phyloP scores from a whole-genome alignment of 2,888 invertebrate species.

The Pseudanteris insignis region DNA sequence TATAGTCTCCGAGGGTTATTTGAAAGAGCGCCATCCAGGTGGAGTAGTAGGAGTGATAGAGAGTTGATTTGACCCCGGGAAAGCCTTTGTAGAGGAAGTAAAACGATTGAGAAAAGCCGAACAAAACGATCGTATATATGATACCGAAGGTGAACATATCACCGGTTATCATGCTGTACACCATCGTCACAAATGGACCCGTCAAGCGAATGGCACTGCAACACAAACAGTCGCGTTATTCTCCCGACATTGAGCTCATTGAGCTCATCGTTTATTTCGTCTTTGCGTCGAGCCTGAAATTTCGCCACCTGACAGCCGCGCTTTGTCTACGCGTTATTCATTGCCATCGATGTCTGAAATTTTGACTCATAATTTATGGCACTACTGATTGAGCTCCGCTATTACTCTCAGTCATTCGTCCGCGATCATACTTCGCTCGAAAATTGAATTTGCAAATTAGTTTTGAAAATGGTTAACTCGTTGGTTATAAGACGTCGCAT shows the following conservation, averaged over 20 bases:
- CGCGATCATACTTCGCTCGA: too few relatives aligned
- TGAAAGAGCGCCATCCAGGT: conserved; percentile 99
- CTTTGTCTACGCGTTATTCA: too few relatives aligned
- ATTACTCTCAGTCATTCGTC: too few relatives aligned
- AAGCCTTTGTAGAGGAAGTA: conserved; percentile 93
- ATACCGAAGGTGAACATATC: conserved; percentile 99
- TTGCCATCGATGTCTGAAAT: too few relatives aligned
- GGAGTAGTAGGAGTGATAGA: conserved; percentile 85
- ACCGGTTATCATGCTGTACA: conserved; percentile 98
- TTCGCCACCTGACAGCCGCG: conserved; percentile 9
- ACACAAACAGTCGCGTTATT: conserved; percentile 21
- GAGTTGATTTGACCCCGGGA: conserved; percentile 80
- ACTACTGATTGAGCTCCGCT: neutral
- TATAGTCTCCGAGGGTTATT: conserved; percentile 97
- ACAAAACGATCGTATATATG: conserved; percentile 92
- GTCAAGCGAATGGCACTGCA: conserved; percentile 90
- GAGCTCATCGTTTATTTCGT: conserved; percentile 6
- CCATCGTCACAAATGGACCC: conserved; percentile 99
- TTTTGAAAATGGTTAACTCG: too few relatives aligned
- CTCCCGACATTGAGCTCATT: conserved; percentile 3
- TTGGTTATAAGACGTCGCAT: too few relatives aligned
- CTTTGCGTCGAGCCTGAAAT: conserved; percentile 4
- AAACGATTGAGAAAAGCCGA: conserved; percentile 96
- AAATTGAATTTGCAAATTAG: too few relatives aligned
- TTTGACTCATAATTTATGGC: conserved; percentile 1